These are phyloP conservation scores for Ophion ellenae DNA, from an alignment of 2,888 invertebrate species.

Conservation along the genomic window DNA sequence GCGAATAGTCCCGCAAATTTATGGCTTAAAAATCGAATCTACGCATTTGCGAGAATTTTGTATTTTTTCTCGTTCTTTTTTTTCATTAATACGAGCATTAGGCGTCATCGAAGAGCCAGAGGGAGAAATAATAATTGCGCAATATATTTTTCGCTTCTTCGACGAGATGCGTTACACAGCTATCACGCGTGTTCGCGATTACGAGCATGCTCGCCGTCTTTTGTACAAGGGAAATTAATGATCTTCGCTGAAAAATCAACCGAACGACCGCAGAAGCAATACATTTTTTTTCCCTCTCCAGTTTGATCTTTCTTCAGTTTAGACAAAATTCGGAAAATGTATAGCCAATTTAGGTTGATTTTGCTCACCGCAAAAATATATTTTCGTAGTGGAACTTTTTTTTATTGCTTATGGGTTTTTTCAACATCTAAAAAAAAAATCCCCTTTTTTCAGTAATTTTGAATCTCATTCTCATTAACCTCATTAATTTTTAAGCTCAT, in stretches of 20 bases:
- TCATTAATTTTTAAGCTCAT: not conserved
- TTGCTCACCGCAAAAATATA: too few relatives aligned
- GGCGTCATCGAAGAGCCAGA: constrained; percentile 25
- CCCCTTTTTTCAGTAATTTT: not conserved
- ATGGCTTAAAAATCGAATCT: constrained; percentile 57
- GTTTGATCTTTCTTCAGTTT: not conserved
- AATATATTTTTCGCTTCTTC: constrained; percentile 39
- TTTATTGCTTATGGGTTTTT: not conserved
- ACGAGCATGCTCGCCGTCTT: constrained; percentile 27
- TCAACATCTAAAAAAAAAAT: not conserved
- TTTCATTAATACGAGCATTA: constrained; percentile 32
- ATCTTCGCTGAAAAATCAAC: constrained; percentile 3
- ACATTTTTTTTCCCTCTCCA: not conserved
- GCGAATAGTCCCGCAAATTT: constrained; percentile 44
- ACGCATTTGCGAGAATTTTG: constrained; percentile 45
- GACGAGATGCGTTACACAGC: constrained; percentile 27
- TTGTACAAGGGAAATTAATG: constrained; percentile 31
- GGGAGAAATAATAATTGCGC: constrained; percentile 42
- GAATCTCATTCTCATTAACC: too few relatives aligned
- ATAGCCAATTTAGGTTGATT: not conserved
- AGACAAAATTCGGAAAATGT: not conserved
- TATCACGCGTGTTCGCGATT: constrained; percentile 43
- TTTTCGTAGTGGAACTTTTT: too few relatives aligned
- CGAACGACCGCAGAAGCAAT: not conserved
- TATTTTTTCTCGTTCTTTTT: constrained; percentile 8